phyloP scores from a whole-genome alignment of 2,113 vertebrate species.

The Rynchops niger region DNA sequence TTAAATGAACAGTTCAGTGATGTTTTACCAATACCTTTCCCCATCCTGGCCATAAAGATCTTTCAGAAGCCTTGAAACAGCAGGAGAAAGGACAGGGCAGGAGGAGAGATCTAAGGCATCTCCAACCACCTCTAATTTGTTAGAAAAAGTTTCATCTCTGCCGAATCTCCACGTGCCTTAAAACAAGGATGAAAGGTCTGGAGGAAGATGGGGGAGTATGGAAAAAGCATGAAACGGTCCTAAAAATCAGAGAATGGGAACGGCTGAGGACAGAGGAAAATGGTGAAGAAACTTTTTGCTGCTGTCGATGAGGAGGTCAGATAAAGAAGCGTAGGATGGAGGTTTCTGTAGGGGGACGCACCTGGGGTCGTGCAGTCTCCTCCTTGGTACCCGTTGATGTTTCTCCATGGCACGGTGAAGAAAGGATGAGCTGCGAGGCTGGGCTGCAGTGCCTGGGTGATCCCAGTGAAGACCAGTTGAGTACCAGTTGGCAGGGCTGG shows the following conservation, averaged over 20 bases:
- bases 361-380: too few relatives aligned
- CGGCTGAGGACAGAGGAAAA: not conserved
- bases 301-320: not conserved
- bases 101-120: not conserved
- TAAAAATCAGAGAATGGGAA: not conserved
- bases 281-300: not conserved
- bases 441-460: not conserved
- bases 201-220: not conserved
- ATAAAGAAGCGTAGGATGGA: not conserved
- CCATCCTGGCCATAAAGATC: not conserved
- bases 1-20: not conserved
- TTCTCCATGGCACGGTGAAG: not conserved
- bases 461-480: not conserved
- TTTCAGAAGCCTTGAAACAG: fast-evolving
- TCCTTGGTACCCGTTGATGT: not conserved
- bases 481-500: not conserved
- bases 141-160: not conserved
- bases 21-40: not conserved
- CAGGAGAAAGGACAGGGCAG: not conserved
- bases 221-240: not conserved
- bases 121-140: not conserved
- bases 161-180: fast-evolving
- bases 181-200: not conserved
- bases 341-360: too few relatives aligned
- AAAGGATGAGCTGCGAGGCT: not conserved